Conservation (phyloP, 2,797 vertebrate species). For the Threskiornis aethiopicus region DNA sequence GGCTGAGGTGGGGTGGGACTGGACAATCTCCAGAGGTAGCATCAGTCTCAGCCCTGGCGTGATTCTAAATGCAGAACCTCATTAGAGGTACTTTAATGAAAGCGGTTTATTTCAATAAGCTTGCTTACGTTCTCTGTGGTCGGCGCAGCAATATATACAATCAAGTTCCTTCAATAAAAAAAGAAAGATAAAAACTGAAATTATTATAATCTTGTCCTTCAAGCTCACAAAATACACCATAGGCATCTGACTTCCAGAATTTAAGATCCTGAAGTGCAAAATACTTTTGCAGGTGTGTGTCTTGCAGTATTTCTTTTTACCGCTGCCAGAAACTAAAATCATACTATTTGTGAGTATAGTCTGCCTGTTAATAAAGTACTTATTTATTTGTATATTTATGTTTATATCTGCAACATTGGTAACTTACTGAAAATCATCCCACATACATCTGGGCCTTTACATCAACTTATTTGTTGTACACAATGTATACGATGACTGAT, state of each 20-base stretch:
- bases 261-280: neutral
- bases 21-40: neutral
- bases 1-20: neutral
- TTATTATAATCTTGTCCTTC: neutral
- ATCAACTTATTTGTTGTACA: neutral
- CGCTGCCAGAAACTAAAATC: neutral
- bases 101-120: constrained; percentile 15
- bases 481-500: neutral
- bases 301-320: neutral
- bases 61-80: neutral
- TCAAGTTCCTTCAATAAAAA: neutral
- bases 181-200: neutral
- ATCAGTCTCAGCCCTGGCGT: neutral
- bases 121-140: neutral
- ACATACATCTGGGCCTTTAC: neutral
- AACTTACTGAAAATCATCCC: neutral
- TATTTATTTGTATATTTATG: neutral
- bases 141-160: neutral
- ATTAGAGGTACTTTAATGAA: neutral
- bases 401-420: neutral
- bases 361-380: neutral
- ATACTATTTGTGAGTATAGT: neutral
- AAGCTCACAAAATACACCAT: neutral
- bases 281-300: neutral
- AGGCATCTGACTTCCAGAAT: neutral